Evolutionary conservation across 2,797 vertebrate genomes (phyloP).

Genomic region (Lepilemur septentrionalis): DNA sequence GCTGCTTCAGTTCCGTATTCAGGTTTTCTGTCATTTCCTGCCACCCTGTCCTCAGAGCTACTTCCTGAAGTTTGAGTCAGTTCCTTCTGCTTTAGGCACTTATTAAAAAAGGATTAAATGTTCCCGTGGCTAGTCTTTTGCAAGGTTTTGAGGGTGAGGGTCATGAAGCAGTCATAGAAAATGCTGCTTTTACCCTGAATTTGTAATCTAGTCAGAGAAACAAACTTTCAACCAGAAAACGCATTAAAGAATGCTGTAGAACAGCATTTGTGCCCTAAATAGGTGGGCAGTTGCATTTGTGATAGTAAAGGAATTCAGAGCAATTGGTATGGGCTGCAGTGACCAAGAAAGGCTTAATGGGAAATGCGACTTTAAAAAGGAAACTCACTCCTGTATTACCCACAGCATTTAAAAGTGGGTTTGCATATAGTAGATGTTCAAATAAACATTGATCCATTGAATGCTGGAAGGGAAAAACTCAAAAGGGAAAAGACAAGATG

Average conservation of each 20-base stretch:
- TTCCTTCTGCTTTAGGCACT: slow-evolving; percentile 67
- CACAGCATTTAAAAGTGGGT: neutral
- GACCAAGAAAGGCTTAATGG: neutral
- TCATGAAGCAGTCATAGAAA: neutral
- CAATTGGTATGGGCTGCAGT: neutral
- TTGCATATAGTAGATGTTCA: neutral
- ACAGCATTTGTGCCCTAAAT: neutral
- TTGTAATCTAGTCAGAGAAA: slow-evolving; percentile 2
- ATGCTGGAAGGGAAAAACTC: neutral
- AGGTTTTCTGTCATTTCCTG: slow-evolving; percentile 82
- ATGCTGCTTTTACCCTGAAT: neutral
- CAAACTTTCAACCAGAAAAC: neutral
- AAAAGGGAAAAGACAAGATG: neutral
- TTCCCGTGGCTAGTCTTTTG: slow-evolving; percentile 4
- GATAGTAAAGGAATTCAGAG: neutral
- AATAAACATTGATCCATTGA: neutral
- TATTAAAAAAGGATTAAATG: slow-evolving; percentile 21
- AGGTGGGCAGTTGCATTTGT: neutral
- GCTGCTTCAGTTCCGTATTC: slow-evolving; percentile 81
- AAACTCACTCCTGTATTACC: neutral
- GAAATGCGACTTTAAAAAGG: neutral
- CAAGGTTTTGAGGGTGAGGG: slow-evolving; percentile 9
- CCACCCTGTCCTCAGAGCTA: slow-evolving; percentile 56
- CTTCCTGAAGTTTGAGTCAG: slow-evolving; percentile 76
- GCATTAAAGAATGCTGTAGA: neutral